Conservation (phyloP, 2,888 invertebrate species). For the Yponomeuta cagnagella region DNA sequence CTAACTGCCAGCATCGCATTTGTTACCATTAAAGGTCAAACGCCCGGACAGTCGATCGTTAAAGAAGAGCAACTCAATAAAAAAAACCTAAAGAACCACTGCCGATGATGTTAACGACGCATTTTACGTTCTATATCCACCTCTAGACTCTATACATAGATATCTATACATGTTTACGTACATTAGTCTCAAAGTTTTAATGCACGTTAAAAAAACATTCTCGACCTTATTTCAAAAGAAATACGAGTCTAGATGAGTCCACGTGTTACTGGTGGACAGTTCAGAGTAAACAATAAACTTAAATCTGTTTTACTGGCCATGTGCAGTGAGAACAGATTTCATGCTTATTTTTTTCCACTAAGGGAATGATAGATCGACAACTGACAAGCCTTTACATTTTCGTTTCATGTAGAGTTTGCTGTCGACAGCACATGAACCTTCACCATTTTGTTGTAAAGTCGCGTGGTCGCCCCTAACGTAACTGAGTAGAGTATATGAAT, state of each 20-base stretch:
- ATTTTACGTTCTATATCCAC: neutral
- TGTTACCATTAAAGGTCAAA: slow-evolving; percentile 55
- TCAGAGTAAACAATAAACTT: neutral
- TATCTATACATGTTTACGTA: neutral
- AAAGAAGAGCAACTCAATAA: slow-evolving; percentile 53
- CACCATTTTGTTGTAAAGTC: too few relatives aligned
- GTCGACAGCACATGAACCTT: too few relatives aligned
- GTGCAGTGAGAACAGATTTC: neutral
- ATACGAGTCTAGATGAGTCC: neutral
- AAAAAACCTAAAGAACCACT: slow-evolving; percentile 25
- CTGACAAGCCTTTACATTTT: too few relatives aligned
- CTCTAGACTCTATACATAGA: neutral
- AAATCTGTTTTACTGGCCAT: neutral
- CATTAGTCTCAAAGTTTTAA: neutral
- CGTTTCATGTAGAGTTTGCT: too few relatives aligned
- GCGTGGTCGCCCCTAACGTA: too few relatives aligned
- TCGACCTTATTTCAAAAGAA: neutral
- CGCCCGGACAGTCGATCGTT: slow-evolving; percentile 32
- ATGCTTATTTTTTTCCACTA: too few relatives aligned
- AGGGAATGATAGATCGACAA: too few relatives aligned
- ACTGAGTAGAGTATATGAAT: too few relatives aligned
- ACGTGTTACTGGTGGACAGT: neutral
- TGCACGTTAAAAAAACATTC: neutral
- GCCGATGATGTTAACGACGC: neutral
- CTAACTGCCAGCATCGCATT: slow-evolving; percentile 21